phyloP scores from a whole-genome alignment of 2,797 vertebrate genomes.

The Cossypha caffra region DNA sequence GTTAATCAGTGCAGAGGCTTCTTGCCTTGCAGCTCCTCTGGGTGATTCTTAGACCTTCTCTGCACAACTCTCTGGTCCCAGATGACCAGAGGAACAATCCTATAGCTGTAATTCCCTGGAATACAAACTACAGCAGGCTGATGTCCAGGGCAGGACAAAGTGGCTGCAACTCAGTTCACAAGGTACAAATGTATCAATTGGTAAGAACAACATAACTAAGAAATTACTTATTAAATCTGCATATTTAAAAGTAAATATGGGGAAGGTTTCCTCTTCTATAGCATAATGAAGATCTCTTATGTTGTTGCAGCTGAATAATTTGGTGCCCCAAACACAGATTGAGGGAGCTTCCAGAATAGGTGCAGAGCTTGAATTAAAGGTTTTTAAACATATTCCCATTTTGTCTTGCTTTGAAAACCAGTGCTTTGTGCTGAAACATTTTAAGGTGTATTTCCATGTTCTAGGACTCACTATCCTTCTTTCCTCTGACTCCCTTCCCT shows the following conservation, averaged over 20 bases:
- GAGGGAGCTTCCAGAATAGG: background rate
- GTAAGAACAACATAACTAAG: background rate
- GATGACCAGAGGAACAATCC: background rate
- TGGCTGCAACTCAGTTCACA: background rate
- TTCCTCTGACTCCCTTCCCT: background rate
- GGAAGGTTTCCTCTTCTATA: background rate
- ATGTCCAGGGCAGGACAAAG: background rate
- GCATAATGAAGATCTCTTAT: background rate
- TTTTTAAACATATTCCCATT: background rate
- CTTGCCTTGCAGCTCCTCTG: background rate
- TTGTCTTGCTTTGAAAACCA: background rate
- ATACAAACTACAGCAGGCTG: background rate
- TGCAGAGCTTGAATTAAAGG: background rate
- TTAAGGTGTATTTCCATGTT: background rate
- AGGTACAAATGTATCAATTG: background rate
- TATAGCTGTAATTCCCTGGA: background rate
- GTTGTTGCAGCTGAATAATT: background rate
- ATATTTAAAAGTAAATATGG: background rate
- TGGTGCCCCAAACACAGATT: background rate
- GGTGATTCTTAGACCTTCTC: background rate
- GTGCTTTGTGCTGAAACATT: background rate
- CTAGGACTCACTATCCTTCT: background rate
- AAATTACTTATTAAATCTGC: background rate
- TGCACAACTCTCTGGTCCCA: background rate
- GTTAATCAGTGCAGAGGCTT: background rate